Evolutionary conservation across 2,888 invertebrate genomes (phyloP).

Genomic region (Amaurobius ferox): DNA sequence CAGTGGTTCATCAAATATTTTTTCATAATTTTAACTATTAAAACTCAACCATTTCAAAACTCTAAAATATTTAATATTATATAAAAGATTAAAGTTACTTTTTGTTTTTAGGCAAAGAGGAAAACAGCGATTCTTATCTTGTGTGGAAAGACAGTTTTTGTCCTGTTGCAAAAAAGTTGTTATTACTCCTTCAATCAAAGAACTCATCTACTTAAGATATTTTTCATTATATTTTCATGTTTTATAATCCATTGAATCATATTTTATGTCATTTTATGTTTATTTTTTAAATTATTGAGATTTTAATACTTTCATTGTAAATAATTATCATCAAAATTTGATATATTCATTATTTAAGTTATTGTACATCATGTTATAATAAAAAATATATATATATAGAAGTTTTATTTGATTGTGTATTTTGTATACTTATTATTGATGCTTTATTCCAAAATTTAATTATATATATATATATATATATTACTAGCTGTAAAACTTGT

Average conservation of each 20-base stretch:
- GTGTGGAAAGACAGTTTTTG: conserved; percentile 47
- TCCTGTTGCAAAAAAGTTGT: conserved; percentile 47
- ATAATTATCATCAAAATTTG: neutral
- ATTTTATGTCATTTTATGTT: neutral
- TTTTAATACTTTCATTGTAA: neutral
- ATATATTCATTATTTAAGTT: neutral
- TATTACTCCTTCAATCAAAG: conserved; percentile 16
- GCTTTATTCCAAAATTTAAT: too few species aligned
- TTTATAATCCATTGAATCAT: neutral
- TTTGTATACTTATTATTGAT: neutral
- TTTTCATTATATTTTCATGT: neutral
- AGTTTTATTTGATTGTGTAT: neutral
- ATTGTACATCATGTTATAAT: neutral
- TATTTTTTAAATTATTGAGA: neutral
- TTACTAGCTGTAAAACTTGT: too few species aligned
- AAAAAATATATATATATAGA: neutral
- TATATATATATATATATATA: too few species aligned
- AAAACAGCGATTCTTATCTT: neutral
- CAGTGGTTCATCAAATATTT: too few species aligned
- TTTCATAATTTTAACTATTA: too few species aligned
- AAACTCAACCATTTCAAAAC: too few species aligned
- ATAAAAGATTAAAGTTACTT: too few species aligned
- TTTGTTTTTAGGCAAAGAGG: too few species aligned
- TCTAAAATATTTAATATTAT: too few species aligned
- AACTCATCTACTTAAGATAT: neutral